Evolutionary conservation across 1,140 invertebrate genomes (phyloP).

Genomic region (Ostrea edulis): DNA sequence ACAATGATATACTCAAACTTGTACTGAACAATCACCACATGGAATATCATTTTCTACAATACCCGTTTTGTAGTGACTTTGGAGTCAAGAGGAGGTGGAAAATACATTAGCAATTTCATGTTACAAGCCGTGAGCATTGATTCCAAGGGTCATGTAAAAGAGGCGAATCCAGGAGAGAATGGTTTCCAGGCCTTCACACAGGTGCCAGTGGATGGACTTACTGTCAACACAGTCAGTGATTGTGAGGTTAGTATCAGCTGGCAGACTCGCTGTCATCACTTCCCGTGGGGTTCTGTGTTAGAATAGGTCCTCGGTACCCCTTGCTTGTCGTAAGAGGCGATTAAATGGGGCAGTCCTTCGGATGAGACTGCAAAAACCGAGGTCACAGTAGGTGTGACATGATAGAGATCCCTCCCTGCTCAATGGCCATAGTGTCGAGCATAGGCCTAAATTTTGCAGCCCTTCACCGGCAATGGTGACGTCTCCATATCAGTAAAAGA

Average conservation of each 20-base stretch:
- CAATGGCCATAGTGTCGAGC: no score
- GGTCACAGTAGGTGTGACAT: no score
- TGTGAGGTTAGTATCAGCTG: constrained; percentile 33
- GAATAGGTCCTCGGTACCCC: neutral
- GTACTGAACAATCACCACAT: neutral
- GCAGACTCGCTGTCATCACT: neutral
- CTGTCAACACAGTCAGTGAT: neutral
- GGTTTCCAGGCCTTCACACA: neutral
- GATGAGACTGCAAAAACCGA: no score
- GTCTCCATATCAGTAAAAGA: no score
- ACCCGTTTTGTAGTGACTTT: constrained; percentile 44
- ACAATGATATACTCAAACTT: no score
- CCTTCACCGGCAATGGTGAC: no score
- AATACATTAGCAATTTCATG: constrained; percentile 47
- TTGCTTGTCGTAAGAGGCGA: neutral
- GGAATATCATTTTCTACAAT: neutral
- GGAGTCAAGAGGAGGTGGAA: constrained; percentile 19
- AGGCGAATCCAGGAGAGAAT: constrained; percentile 36
- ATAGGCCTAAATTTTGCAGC: no score
- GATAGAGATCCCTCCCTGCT: no score
- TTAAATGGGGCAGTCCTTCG: no score
- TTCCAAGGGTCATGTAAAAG: constrained; percentile 19
- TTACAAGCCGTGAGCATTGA: constrained; percentile 51
- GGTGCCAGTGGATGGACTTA: neutral
- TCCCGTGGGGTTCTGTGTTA: neutral